These are phyloP conservation scores for Hippocampus mohnikei DNA, from an alignment of 2,113 vertebrate species.

Conservation along the genomic window DNA sequence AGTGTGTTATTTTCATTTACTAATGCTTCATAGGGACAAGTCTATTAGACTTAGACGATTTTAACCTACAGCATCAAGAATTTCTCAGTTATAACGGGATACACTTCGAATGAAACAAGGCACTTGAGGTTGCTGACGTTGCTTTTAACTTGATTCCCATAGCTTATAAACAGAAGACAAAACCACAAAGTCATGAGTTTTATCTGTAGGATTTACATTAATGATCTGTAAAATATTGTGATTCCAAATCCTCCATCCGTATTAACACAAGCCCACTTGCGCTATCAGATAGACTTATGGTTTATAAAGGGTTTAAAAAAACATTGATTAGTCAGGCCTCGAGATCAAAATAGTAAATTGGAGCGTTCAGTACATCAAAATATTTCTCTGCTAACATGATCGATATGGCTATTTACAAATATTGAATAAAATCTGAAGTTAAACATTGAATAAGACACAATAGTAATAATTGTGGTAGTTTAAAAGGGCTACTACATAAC, in stretches of 20 bases:
- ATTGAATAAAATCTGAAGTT: neutral
- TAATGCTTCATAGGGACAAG: neutral
- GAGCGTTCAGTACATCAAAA: neutral
- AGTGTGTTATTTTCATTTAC: neutral
- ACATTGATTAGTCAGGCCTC: neutral
- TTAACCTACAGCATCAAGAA: neutral
- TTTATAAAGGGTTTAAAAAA: neutral
- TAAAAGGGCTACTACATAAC: neutral
- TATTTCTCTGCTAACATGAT: neutral
- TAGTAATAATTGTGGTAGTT: neutral
- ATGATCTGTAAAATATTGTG: too few species aligned
- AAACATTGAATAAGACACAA: neutral
- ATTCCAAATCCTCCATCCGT: neutral
- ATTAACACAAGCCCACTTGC: neutral
- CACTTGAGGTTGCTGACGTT: conserved; percentile 3
- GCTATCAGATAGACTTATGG: neutral
- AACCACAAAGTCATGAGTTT: neutral
- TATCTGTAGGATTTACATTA: neutral
- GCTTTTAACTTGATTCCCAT: neutral
- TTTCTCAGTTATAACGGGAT: neutral
- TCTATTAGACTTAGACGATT: neutral
- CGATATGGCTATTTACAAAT: conserved; percentile 1
- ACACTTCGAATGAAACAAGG: neutral
- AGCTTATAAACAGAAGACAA: neutral
- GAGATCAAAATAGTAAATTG: neutral